These are phyloP conservation scores for Stegastes partitus DNA, from an alignment of 2,113 vertebrate genomes.

Conservation along the genomic window DNA sequence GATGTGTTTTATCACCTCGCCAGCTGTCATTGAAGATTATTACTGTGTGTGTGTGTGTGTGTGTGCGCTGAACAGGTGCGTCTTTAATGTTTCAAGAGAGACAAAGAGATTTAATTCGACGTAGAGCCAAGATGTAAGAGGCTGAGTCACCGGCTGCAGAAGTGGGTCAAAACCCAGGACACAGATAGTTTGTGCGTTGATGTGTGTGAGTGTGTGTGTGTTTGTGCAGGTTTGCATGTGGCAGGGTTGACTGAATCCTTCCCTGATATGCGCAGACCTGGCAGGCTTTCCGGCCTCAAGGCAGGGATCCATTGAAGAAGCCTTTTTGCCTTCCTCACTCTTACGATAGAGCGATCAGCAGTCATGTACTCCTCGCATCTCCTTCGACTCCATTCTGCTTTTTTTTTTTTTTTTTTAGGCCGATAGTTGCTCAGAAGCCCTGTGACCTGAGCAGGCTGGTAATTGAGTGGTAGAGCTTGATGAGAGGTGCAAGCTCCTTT, in stretches of 20 bases:
- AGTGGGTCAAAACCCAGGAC: constrained; percentile 14
- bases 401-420: constrained; percentile 21
- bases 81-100: constrained; percentile 16
- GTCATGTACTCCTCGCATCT: constrained; percentile 46
- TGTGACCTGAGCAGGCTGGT: constrained; percentile 57
- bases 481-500: constrained; percentile 64
- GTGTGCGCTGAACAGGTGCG: constrained; percentile 29
- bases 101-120: constrained; percentile 35
- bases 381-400: constrained; percentile 18
- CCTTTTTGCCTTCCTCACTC: constrained; percentile 31
- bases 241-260: constrained; percentile 67
- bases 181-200: too few species aligned
- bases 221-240: constrained; percentile 32
- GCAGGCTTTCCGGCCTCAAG: constrained; percentile 60
- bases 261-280: constrained; percentile 71
- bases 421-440: constrained; percentile 12
- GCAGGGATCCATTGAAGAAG: constrained; percentile 55
- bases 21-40: too few species aligned
- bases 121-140: constrained; percentile 21
- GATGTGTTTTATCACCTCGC: too few species aligned
- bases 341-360: constrained; percentile 37
- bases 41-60: constrained; percentile 3
- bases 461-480: constrained; percentile 63
- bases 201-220: background rate
- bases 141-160: constrained; percentile 35